Percentiles rank a stretch among this genome's conserved stretches.
Evolutionary conservation across 2,797 vertebrate genomes (phyloP).

Genomic region (Nothura maculosa): DNA sequence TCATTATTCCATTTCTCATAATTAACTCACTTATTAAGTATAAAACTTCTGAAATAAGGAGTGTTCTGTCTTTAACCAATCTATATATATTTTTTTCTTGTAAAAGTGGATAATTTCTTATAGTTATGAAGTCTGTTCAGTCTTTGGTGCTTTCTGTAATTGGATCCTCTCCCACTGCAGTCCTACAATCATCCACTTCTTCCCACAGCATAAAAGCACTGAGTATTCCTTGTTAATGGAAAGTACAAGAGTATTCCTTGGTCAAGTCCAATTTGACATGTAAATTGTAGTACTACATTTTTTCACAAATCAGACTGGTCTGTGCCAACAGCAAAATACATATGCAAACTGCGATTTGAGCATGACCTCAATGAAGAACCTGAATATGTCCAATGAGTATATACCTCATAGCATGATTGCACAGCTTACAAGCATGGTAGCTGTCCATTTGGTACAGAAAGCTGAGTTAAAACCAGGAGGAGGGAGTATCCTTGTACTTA

Average conservation of each 20-base stretch:
- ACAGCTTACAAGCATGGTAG: neutral
- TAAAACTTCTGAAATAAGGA: neutral
- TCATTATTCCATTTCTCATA: neutral
- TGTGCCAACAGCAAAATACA: neutral
- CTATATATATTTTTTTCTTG: neutral
- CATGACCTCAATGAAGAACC: neutral
- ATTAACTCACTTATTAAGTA: neutral
- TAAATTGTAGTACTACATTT: too few relatives aligned
- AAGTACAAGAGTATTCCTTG: too few relatives aligned
- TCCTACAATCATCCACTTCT: too few relatives aligned
- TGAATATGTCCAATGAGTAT: rapidly evolving
- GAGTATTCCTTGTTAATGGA: too few relatives aligned
- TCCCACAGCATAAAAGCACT: too few relatives aligned
- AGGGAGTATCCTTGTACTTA: too few relatives aligned
- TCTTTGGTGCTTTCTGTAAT: neutral
- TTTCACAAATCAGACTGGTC: neutral
- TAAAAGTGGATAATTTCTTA: neutral
- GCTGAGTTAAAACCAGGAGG: neutral
- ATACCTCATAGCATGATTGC: neutral
- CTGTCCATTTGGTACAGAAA: neutral
- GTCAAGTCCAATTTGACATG: too few relatives aligned
- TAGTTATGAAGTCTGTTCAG: neutral
- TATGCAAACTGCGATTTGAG: neutral
- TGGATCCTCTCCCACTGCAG: neutral
- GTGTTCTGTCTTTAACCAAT: neutral